These are phyloP conservation scores for Melanchra persicariae DNA, from an alignment of 2,888 invertebrate species.

Conservation along the genomic window DNA sequence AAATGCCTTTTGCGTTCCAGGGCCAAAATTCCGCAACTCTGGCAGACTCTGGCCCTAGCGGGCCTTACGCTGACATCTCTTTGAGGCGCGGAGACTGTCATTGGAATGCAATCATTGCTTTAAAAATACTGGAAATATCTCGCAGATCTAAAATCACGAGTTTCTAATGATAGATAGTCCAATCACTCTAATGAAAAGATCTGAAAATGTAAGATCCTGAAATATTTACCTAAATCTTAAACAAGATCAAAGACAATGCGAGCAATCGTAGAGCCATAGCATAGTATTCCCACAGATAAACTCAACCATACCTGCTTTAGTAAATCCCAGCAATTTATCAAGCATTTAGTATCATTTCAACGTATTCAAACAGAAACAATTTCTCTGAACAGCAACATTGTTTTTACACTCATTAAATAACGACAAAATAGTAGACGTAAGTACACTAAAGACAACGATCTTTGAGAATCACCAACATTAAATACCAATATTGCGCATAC, in stretches of 20 bases:
- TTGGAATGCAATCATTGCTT: no score
- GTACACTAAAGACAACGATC: conserved; percentile 70
- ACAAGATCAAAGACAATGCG: not conserved
- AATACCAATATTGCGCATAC: conserved; percentile 44
- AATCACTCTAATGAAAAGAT: no score
- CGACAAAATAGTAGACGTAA: conserved; percentile 68
- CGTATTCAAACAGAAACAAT: conserved; percentile 60
- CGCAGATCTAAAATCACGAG: no score
- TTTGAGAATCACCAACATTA: conserved; percentile 54
- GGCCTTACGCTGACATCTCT: no score
- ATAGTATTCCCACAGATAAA: conserved; percentile 4
- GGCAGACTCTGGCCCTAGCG: no score
- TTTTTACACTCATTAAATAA: conserved; percentile 68
- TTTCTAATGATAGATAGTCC: not conserved
- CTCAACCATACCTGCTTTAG: conserved; percentile 4
- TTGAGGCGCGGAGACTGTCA: no score
- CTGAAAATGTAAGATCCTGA: not conserved
- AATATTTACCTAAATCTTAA: not conserved
- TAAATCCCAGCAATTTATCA: conserved; percentile 46
- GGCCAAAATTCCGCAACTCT: no score
- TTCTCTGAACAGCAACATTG: conserved; percentile 61
- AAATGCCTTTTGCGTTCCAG: no score
- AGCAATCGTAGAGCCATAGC: not conserved
- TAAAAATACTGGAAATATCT: no score
- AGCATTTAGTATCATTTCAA: conserved; percentile 59